Evolutionary conservation across 1,140 invertebrate species (phyloP), one percentile per base, ranked within the genome.

Genomic region (Bradysia coprophila): DNA sequence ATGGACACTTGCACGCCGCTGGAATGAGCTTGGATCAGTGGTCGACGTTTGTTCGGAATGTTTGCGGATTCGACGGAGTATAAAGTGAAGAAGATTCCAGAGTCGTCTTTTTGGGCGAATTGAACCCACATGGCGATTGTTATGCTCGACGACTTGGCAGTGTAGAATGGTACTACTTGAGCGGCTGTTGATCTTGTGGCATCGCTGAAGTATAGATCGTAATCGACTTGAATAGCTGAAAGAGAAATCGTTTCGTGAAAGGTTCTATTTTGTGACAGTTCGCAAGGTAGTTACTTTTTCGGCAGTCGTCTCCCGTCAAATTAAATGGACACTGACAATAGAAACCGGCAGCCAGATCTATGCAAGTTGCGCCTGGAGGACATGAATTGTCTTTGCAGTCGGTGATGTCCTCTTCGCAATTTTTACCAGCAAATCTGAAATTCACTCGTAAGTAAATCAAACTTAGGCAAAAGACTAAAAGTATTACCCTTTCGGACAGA

Each of bases 301-400:
- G 73, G 50, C 92, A 97, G 53, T 94, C 90, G 57, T 94, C 88
- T 32, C 92, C 91, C 41, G 92, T 96, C 46, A 93, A 69, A 56
- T 95, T 94, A 62, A 94, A 93, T 23, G 90, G 89, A 71, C 90
- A 95, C 58, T 91, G 85, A 53, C 92, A 96, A 55, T 91, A 90
- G 67, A 92, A 93, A 54, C 79, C 78, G 48, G 84, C 84, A 36
- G 85, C 88, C 15, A 95, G 68, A 66, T 96, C 92, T 45, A 96
- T 85, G 55, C 92, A 96, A 11, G 81, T 86, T 4, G 92, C 88
- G 13, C 87, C 87, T 40, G 89, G 84, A 34, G 92, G 90, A 58
- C 92, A 96, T 0, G 87, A 90, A 49, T 90, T 89, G 47, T 92
- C 85, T 57, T 86, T 82, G 54, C 92, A 96, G 51, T 95, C 88